Conservation (phyloP, 2,113 vertebrate genomes). For the Rattus rattus region DNA sequence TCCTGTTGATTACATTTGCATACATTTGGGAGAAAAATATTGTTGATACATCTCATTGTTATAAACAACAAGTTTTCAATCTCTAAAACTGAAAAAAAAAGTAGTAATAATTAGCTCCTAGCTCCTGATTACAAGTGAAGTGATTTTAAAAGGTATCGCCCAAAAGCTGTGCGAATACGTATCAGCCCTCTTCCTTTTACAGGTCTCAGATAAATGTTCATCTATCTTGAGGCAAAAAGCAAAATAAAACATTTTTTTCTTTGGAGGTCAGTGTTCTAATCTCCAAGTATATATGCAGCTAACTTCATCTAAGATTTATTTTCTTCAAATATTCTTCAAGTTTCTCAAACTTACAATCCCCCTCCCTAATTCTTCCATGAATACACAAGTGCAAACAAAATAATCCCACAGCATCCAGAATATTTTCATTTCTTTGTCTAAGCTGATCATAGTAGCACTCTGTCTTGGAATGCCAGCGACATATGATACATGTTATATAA, state of each 20-base stretch:
- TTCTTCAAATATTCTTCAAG: background rate
- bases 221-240: background rate
- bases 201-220: background rate
- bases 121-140: background rate
- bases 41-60: background rate
- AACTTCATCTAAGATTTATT: background rate
- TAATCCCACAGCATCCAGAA: background rate
- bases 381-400: background rate
- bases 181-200: background rate
- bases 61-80: background rate
- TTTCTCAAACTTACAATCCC: background rate
- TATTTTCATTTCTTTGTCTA: background rate
- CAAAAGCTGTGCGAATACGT: background rate
- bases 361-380: no score
- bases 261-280: background rate
- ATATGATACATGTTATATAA: background rate
- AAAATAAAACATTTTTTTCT: background rate
- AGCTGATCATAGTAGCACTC: background rate
- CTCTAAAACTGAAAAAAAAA: conserved; percentile 20
- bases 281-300: background rate
- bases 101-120: background rate
- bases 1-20: background rate
- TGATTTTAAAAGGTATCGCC: background rate
- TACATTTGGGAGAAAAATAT: conserved; percentile 12
- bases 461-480: background rate